These are phyloP conservation scores for Physeter macrocephalus DNA, from an alignment of 2,113 vertebrate species.

Conservation along the genomic window DNA sequence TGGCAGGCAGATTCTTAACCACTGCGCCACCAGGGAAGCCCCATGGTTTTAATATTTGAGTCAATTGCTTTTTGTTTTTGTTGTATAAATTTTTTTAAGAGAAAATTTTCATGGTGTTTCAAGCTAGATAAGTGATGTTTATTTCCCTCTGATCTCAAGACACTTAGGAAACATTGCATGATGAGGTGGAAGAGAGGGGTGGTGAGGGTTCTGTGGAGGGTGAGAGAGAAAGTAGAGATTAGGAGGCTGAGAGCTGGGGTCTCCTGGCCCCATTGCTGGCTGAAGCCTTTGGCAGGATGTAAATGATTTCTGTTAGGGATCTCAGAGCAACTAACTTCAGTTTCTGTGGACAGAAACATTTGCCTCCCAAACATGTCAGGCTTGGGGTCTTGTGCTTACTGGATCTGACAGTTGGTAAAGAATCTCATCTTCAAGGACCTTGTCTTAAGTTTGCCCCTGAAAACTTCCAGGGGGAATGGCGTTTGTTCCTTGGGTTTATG, in stretches of 20 bases:
- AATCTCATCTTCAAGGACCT: neutral
- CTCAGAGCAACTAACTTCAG: neutral
- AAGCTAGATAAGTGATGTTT: neutral
- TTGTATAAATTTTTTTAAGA: neutral
- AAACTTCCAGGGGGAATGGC: neutral
- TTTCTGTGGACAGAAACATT: neutral
- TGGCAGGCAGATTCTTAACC: too few relatives aligned
- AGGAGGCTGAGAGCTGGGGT: neutral
- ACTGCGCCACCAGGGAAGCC: too few relatives aligned
- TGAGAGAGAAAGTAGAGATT: neutral
- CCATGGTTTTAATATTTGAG: neutral
- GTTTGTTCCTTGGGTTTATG: neutral
- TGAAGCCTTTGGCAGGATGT: neutral
- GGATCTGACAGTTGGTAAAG: conserved; percentile 17
- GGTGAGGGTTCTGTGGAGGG: neutral
- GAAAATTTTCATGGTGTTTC: neutral
- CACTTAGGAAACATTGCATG: neutral
- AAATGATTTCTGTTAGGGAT: conserved; percentile 5
- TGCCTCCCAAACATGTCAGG: neutral
- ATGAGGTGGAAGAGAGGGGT: neutral
- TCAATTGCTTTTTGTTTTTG: conserved; percentile 9
- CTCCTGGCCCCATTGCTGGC: neutral
- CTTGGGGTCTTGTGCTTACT: neutral
- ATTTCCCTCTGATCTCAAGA: neutral
- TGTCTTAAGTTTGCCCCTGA: neutral